Evolutionary conservation across 2,888 invertebrate genomes (phyloP).

Genomic region (Drosophila ezoana): DNA sequence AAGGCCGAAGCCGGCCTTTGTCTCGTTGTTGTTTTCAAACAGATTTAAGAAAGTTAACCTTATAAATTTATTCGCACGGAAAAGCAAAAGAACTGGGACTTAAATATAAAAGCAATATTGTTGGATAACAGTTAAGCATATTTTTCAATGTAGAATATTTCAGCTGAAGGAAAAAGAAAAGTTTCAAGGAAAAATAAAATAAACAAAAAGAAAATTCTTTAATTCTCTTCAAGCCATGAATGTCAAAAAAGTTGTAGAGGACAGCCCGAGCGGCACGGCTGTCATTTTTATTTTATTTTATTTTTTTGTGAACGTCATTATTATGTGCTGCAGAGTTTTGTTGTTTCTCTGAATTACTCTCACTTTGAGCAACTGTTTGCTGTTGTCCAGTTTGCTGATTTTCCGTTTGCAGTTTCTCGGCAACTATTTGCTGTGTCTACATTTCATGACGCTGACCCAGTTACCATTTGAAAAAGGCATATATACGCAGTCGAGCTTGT

Average conservation of each 20-base stretch:
- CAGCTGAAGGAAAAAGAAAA: too few relatives aligned
- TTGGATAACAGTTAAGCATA: too few relatives aligned
- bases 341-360: constrained; percentile 19
- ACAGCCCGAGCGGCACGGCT: neutral
- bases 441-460: constrained; percentile 43
- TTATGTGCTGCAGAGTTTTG: neutral
- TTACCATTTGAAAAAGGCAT: constrained; percentile 24
- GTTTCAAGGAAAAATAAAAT: too few relatives aligned
- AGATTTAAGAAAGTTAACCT: too few relatives aligned
- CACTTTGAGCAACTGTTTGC: constrained; percentile 32
- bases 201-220: neutral
- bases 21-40: too few relatives aligned
- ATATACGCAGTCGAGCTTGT: constrained; percentile 17
- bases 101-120: too few relatives aligned
- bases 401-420: constrained; percentile 9
- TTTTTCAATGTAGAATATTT: too few relatives aligned
- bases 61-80: too few relatives aligned
- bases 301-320: neutral
- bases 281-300: neutral
- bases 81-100: too few relatives aligned
- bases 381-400: constrained; percentile 30
- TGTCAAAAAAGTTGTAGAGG: neutral
- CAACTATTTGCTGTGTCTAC: constrained; percentile 34
- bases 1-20: too few relatives aligned
- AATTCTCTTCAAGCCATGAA: neutral